These are phyloP conservation scores for Wasmannia auropunctata DNA, from an alignment of 1,140 invertebrate species.

Conservation along the genomic window DNA sequence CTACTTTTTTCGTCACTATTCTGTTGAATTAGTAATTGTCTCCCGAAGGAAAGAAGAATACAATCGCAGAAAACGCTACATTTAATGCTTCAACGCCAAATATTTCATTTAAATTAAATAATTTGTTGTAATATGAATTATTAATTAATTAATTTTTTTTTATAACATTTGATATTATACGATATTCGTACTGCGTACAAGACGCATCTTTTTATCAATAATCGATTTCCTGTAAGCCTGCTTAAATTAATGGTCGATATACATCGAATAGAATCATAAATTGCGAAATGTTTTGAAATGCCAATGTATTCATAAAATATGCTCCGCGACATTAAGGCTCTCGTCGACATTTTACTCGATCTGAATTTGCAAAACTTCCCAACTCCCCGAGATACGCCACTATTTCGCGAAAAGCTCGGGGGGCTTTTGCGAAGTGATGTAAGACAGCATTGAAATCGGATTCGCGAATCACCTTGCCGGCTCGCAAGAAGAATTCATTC, in stretches of 20 bases:
- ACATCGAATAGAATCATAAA: not conserved
- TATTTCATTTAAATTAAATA: not conserved
- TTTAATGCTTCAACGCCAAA: not conserved
- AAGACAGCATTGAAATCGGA: conserved; percentile 34
- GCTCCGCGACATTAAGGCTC: not conserved
- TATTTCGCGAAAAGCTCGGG: conserved; percentile 9
- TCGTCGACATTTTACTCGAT: not conserved
- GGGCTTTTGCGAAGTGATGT: not conserved
- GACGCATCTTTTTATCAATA: not conserved
- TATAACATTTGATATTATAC: not conserved
- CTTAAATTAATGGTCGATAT: not conserved
- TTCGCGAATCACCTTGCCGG: conserved; percentile 22
- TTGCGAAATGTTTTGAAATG: not conserved
- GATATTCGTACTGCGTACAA: not conserved
- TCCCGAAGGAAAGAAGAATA: not conserved
- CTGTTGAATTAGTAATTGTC: not conserved
- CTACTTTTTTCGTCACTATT: conserved; percentile 4
- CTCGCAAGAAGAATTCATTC: conserved; percentile 42
- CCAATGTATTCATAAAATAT: not conserved
- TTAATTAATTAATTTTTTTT: not conserved
- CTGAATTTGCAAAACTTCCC: not conserved
- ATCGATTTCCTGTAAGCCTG: not conserved
- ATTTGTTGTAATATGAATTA: not conserved
- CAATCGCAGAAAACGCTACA: not conserved
- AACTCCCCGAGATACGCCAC: not conserved